Conservation (phyloP, 1,140 invertebrate genomes). For the Brachionus paranguensis region DNA sequence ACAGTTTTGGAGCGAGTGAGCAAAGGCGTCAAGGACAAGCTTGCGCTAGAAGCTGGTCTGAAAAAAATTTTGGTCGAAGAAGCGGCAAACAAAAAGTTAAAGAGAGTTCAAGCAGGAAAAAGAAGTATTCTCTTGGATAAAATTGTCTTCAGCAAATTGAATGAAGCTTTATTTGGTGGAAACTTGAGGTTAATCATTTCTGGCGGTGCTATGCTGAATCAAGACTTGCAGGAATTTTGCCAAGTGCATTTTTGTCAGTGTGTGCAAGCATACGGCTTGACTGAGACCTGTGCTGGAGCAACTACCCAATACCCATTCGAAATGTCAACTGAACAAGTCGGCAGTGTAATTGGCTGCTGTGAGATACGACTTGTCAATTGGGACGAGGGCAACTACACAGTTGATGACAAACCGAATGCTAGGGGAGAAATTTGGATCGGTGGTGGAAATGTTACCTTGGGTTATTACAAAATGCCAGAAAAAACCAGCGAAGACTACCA, state of each 20-base stretch:
- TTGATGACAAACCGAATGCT: slow-evolving; percentile 80
- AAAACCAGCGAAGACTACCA: slow-evolving; percentile 13
- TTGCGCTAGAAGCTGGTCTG: slow-evolving; percentile 69
- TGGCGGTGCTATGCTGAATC: slow-evolving; percentile 88
- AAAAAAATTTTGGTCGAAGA: slow-evolving; percentile 68
- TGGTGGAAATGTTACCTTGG: slow-evolving; percentile 79
- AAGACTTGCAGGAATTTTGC: slow-evolving; percentile 89
- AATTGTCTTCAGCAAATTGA: slow-evolving; percentile 11
- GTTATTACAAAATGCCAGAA: slow-evolving; percentile 89
- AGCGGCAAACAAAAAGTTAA: slow-evolving; percentile 67
- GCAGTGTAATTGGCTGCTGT: slow-evolving; percentile 75
- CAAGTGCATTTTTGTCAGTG: slow-evolving; percentile 77
- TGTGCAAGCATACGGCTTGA: slow-evolving; percentile 90
- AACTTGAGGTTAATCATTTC: slow-evolving; percentile 74
- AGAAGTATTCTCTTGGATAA: not conserved
- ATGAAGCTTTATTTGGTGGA: slow-evolving; percentile 65
- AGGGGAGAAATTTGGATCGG: slow-evolving; percentile 85
- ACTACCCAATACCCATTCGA: slow-evolving; percentile 75
- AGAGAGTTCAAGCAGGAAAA: slow-evolving; percentile 44
- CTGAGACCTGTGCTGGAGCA: slow-evolving; percentile 87
- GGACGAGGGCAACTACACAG: slow-evolving; percentile 85
- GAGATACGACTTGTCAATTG: slow-evolving; percentile 83
- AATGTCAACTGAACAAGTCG: slow-evolving; percentile 73
- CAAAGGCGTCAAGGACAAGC: slow-evolving; percentile 85
- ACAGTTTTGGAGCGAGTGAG: slow-evolving; percentile 93